Conservation (phyloP, 2,113 vertebrate genomes). For the Willisornis vidua region DNA sequence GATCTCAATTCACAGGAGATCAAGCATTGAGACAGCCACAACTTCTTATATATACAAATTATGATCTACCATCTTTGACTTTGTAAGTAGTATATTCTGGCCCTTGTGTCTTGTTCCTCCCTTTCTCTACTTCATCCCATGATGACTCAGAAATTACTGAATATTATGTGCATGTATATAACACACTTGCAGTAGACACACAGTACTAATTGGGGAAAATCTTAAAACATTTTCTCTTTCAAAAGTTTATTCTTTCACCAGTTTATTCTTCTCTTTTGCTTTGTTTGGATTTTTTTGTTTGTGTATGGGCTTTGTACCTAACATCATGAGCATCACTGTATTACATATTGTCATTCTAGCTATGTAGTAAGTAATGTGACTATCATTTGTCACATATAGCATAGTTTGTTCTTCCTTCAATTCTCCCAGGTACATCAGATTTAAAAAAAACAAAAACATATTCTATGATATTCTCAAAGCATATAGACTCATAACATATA, state of each 20-base stretch:
- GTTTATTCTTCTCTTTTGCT: background rate
- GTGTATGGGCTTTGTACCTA: background rate
- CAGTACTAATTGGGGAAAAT: background rate
- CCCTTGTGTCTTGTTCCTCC: fast-evolving
- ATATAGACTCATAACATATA: background rate
- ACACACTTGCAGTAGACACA: background rate
- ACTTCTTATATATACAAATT: background rate
- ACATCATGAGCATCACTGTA: background rate
- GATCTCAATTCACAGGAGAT: background rate
- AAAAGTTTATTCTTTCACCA: background rate
- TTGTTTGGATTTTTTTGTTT: background rate
- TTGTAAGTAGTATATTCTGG: background rate
- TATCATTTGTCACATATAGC: background rate
- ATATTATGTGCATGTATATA: background rate
- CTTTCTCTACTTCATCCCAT: background rate
- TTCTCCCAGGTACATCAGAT: background rate
- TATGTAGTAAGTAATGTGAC: fast-evolving
- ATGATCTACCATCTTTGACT: background rate
- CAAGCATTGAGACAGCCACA: background rate
- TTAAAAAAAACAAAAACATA: background rate
- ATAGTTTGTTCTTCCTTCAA: background rate
- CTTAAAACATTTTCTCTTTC: background rate
- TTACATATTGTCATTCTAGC: background rate
- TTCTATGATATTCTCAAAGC: background rate
- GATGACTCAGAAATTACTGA: background rate